These are phyloP conservation scores for Petrocephalus microphthalmus DNA, from an alignment of 2,113 vertebrate genomes.

Conservation along the genomic window DNA sequence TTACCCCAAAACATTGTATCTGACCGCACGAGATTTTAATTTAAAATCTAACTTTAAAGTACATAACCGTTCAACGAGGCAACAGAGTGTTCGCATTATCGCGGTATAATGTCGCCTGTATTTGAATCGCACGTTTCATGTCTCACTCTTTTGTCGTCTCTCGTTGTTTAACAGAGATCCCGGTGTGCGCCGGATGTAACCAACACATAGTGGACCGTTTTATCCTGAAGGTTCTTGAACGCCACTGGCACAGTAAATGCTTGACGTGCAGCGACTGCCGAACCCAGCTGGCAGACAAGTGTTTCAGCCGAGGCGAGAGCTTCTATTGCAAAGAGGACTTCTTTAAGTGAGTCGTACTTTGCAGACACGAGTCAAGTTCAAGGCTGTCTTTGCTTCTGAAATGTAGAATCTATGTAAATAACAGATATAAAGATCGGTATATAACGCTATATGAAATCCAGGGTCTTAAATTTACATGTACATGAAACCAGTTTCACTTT, in stretches of 20 bases:
- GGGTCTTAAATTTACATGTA: not conserved
- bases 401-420: not conserved
- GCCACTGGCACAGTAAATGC: constrained; percentile 94
- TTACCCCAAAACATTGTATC: not conserved
- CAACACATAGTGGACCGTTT: constrained; percentile 93
- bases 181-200: constrained; percentile 88
- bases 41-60: not conserved
- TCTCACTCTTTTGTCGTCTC: not conserved
- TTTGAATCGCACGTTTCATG: not conserved
- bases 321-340: constrained; percentile 98
- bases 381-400: not conserved
- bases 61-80: not conserved
- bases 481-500: not conserved
- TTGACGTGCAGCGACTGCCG: constrained; percentile 92
- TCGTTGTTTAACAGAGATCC: constrained; percentile 70
- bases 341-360: constrained; percentile 79
- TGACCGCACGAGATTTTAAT: not conserved
- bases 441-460: not conserved
- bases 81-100: not conserved
- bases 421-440: not conserved
- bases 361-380: not conserved
- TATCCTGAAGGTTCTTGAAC: constrained; percentile 91
- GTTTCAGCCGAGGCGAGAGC: constrained; percentile 90
- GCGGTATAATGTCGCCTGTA: not conserved
- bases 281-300: constrained; percentile 83